A percentile compares a stretch with the other conserved stretches of the same genome.
phyloP scores from a whole-genome alignment of 2,113 vertebrate species.

The Chaetura pelagica region DNA sequence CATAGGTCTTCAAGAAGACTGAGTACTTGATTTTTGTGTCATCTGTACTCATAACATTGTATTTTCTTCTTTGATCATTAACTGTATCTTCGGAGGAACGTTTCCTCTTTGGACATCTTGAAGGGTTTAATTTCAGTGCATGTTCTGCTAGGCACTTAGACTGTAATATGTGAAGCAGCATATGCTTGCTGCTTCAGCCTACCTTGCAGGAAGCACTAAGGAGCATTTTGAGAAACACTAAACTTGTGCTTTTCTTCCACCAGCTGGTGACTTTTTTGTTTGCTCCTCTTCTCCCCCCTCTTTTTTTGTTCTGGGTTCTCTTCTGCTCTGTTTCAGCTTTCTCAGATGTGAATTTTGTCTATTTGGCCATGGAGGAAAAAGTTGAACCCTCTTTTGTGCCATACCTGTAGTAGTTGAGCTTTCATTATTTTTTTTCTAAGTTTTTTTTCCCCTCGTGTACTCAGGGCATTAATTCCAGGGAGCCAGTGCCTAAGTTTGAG shows the following conservation, averaged over 20 bases:
- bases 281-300: rapidly evolving
- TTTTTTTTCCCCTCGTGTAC: not conserved
- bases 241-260: not conserved
- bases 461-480: not conserved
- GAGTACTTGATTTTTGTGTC: not conserved
- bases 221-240: not conserved
- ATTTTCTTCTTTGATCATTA: not conserved
- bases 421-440: not conserved
- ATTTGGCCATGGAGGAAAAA: not conserved
- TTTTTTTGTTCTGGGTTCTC: not conserved
- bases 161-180: not conserved
- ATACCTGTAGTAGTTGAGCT: not conserved
- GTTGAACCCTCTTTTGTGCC: not conserved
- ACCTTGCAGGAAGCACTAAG: not conserved
- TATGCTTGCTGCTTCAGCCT: not conserved
- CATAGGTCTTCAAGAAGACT: rapidly evolving
- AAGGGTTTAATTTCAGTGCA: not conserved
- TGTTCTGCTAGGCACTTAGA: not conserved
- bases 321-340: not conserved
- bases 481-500: not conserved
- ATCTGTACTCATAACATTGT: not conserved
- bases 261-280: not conserved
- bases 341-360: not conserved
- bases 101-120: not conserved
- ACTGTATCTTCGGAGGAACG: not conserved